Evolutionary conservation across 2,797 vertebrate species (phyloP), one percentile per base, ranked within the genome.

Genomic region (Acanthopagrus latus): DNA sequence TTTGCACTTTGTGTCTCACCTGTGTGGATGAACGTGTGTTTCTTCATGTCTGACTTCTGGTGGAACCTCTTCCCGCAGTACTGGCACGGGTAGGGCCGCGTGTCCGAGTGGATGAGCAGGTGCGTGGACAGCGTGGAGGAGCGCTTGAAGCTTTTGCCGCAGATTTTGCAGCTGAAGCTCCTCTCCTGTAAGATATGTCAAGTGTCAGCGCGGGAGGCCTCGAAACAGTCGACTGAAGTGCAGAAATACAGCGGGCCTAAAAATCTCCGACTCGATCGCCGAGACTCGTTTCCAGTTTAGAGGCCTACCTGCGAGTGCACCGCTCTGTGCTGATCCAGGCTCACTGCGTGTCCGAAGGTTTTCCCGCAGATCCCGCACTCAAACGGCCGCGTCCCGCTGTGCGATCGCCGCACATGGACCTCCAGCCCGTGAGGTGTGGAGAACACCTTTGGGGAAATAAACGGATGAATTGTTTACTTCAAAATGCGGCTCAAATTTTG

Each of bases 11-110:
- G 14, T 12, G 7, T 27, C 89, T 91, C 77, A 99, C 98, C 98
- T 86, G 98, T 99, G 94, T 99, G 98, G 89, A 99, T 99, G 84
- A 99, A 99, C 5, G 98, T 99, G 93, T 99, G 98, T 73, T 99
- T 99, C 88, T 99, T 99, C 98, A 99, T 99, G 90, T 99, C 98
- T 7, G 98, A 99, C 93, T 99, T 99, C 89, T 99, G 98, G 89
- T 99, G 98, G 91, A 99, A 99, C 74, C 98, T 95, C 91, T 99
- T 99, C 79, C 98, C 98, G 71, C 98, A 99, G 94, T 98, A 99
- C 95, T 99, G 98, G 78, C 98, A 99, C 0, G 98, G 98, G 71
- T 99, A 99, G 11, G 98, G 98, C 60, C 98, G 93, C 23, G 98
- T 99, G 92, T 99, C 97, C 0, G 98, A 99, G 89, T 99, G 98